A percentile compares a stretch with the other conserved stretches of the same genome.
phyloP scores from a whole-genome alignment of 2,797 vertebrate genomes.

The Thaleichthys pacificus region DNA sequence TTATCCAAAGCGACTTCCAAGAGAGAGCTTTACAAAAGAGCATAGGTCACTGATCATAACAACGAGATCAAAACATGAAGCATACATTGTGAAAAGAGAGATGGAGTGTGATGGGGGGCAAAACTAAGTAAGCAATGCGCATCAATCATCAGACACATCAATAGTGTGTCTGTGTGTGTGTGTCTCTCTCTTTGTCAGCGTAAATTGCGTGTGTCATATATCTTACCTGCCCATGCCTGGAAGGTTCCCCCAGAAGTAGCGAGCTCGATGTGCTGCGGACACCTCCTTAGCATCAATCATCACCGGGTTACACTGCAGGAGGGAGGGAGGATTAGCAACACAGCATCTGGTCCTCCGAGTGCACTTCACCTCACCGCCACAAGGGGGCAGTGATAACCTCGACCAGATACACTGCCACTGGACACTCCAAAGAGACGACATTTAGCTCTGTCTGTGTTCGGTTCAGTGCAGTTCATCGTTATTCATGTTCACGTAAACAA shows the following conservation, averaged over 20 bases:
- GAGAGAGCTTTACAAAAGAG: no score
- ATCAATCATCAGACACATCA: no score
- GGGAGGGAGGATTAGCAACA: not conserved
- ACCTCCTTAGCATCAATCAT: constrained; percentile 84
- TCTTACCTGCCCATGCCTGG: constrained; percentile 82
- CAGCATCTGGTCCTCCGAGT: not conserved
- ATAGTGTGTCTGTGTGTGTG: not conserved
- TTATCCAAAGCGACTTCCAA: no score
- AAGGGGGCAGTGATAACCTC: not conserved
- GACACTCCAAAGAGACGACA: no score
- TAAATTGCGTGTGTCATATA: not conserved
- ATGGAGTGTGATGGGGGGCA: not conserved
- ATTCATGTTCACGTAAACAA: not conserved
- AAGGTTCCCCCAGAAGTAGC: constrained; percentile 85
- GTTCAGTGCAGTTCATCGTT: no score
- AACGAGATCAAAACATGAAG: no score
- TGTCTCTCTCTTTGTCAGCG: not conserved
- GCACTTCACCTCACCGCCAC: not conserved
- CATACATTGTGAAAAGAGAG: no score
- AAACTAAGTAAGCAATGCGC: no score
- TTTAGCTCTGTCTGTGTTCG: no score
- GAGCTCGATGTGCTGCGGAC: constrained; percentile 77
- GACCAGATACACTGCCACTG: no score
- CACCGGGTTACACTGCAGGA: constrained; percentile 78
- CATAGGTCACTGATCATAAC: no score